These are phyloP conservation scores for Parapsyche elsis DNA, from an alignment of 1,140 invertebrate species.

Conservation along the genomic window DNA sequence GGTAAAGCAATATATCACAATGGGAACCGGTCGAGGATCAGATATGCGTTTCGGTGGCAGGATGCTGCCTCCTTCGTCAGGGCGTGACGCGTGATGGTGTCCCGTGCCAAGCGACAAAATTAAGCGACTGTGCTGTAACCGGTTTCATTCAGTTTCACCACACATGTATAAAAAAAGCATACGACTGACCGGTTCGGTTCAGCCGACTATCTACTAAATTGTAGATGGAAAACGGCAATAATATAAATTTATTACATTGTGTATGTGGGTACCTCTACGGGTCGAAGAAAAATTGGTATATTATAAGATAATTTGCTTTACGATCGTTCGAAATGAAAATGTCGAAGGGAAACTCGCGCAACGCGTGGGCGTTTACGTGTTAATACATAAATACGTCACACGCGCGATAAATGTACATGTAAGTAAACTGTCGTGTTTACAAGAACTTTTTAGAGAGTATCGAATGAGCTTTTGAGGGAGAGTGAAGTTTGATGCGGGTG, in stretches of 20 bases:
- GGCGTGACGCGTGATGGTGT: constrained; percentile 40
- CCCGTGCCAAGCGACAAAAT: constrained; percentile 33
- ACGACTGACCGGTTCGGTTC: constrained; percentile 29
- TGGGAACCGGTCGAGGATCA: constrained; percentile 41
- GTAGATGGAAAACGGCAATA: constrained; percentile 2
- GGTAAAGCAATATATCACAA: constrained; percentile 47
- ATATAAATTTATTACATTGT: not conserved
- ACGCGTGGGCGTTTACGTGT: not conserved
- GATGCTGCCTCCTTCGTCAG: constrained; percentile 38
- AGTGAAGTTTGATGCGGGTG: constrained; percentile 22
- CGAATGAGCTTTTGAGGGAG: not conserved
- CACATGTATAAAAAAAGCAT: not conserved
- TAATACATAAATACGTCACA: constrained; percentile 4
- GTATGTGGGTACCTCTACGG: not conserved
- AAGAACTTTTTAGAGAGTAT: not conserved
- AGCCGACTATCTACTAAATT: constrained; percentile 7
- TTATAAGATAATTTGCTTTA: constrained; percentile 19
- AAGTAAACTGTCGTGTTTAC: too few species aligned
- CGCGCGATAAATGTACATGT: not conserved
- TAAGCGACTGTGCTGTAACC: constrained; percentile 20
- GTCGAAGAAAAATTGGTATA: not conserved
- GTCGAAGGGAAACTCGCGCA: not conserved
- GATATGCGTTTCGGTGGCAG: constrained; percentile 41
- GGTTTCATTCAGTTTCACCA: not conserved
- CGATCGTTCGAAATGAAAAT: not conserved